phyloP scores from a whole-genome alignment of 2,113 vertebrate species.

The Aspiorhynchus laticeps region DNA sequence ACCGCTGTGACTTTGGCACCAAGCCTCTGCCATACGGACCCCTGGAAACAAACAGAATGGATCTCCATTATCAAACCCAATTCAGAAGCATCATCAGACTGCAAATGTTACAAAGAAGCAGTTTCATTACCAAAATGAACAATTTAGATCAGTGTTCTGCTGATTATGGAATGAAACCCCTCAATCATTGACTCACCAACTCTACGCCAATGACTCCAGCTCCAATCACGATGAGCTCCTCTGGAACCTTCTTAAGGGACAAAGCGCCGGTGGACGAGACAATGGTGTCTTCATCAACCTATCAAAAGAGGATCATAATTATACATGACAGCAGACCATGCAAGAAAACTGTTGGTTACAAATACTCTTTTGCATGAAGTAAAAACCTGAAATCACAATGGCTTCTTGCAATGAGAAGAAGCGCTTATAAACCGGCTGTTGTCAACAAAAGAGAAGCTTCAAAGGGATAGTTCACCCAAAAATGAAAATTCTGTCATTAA shows the following conservation, averaged over 20 bases:
- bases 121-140: not conserved
- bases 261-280: constrained; percentile 96
- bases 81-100: not conserved
- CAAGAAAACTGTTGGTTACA: not conserved
- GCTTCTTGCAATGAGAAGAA: not conserved
- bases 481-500: too few species aligned
- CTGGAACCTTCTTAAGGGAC: constrained; percentile 91
- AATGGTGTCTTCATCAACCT: constrained; percentile 93
- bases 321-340: not conserved
- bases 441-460: too few species aligned
- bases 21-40: constrained; percentile 97
- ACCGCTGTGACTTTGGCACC: constrained; percentile 94
- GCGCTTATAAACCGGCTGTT: too few species aligned
- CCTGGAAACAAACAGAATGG: constrained; percentile 71
- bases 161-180: not conserved
- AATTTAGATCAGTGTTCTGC: not conserved
- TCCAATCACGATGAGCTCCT: constrained; percentile 95
- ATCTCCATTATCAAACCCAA: not conserved
- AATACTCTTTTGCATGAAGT: too few species aligned
- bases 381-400: not conserved
- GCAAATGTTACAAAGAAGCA: not conserved
- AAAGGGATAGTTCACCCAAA: too few species aligned
- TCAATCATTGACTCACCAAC: constrained; percentile 78
- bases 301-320: not conserved
- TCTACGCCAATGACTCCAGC: constrained; percentile 98